phyloP scores from a whole-genome alignment of 2,888 invertebrate species.

The Melinaea marsaeus region DNA sequence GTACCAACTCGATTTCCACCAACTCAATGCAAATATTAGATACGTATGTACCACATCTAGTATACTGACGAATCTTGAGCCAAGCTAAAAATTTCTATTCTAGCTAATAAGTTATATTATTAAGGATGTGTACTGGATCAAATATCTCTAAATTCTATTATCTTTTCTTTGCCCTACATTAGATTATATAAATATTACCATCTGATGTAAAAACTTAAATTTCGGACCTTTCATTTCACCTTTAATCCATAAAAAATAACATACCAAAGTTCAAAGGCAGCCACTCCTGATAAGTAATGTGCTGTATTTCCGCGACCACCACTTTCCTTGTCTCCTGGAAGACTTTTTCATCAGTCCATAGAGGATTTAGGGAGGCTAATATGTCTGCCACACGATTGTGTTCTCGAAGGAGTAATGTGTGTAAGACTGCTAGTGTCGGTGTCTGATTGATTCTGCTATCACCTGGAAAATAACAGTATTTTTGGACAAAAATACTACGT shows the following conservation, averaged over 20 bases:
- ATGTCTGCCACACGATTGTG: conserved; percentile 77
- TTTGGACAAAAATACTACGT: no score
- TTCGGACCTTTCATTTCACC: not conserved
- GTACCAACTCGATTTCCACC: no score
- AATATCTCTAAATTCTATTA: no score
- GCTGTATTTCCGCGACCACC: conserved; percentile 77
- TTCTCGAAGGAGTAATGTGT: conserved; percentile 74
- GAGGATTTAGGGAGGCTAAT: conserved; percentile 72
- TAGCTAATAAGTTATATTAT: no score
- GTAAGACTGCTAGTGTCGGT: conserved; percentile 71
- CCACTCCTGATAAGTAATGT: conserved; percentile 80
- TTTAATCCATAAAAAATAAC: not conserved
- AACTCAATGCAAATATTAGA: no score
- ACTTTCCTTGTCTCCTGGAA: conserved; percentile 77
- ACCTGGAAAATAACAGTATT: conserved; percentile 47
- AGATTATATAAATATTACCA: no score
- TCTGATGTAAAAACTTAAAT: no score
- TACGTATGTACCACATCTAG: no score
- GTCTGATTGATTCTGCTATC: conserved; percentile 76
- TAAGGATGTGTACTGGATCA: no score
- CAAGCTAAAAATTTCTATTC: no score
- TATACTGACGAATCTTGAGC: no score
- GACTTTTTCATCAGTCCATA: conserved; percentile 77
- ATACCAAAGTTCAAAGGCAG: conserved; percentile 75
- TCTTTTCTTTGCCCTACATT: no score